Evolutionary conservation across 2,113 vertebrate genomes (phyloP).

Genomic region (Scolopax mira): DNA sequence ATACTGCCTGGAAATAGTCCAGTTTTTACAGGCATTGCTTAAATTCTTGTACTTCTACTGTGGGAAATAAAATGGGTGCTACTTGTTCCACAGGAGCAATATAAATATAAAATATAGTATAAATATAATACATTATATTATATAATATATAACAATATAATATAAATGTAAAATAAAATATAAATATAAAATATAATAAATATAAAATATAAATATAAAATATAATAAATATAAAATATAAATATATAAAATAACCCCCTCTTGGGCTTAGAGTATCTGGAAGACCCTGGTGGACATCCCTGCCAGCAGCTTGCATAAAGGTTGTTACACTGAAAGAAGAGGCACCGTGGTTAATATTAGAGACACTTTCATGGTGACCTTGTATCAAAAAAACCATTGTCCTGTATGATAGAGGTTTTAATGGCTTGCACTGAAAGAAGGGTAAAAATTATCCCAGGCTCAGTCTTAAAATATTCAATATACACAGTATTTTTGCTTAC

Average conservation of each 20-base stretch:
- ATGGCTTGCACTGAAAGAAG: background rate
- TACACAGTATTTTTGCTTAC: background rate
- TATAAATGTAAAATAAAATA: no score
- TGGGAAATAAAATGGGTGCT: background rate
- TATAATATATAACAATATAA: no score
- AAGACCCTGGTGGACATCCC: background rate
- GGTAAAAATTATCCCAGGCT: background rate
- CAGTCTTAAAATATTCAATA: background rate
- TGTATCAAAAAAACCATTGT: background rate
- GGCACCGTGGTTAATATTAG: background rate
- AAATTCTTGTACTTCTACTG: background rate
- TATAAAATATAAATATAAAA: no score
- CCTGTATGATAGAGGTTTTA: background rate
- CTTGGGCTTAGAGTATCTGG: background rate
- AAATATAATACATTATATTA: no score
- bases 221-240: no score
- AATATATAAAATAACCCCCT: background rate
- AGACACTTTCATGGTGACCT: background rate
- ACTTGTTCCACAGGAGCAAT: accelerated
- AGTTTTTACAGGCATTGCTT: background rate
- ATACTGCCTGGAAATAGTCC: background rate
- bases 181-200: no score
- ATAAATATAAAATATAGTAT: no score
- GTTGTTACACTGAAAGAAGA: background rate
- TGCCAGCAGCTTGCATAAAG: background rate